phyloP scores from a whole-genome alignment of 2,797 vertebrate species.

The Streptopelia turtur region DNA sequence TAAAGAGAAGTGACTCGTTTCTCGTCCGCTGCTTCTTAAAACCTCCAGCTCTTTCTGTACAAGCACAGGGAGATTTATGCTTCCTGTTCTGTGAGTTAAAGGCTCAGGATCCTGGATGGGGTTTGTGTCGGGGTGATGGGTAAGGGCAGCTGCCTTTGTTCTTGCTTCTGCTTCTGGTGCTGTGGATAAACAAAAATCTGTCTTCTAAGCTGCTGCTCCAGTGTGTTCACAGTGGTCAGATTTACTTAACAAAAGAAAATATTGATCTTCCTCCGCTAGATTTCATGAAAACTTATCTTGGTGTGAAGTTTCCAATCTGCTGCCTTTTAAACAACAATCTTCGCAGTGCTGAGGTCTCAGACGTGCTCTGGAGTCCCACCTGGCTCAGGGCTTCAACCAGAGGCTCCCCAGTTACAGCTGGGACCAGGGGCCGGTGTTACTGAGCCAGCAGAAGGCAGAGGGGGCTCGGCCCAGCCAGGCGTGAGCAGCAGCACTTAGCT shows the following conservation, averaged over 20 bases:
- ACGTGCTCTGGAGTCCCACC: accelerated
- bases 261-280: not conserved
- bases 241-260: conserved; percentile 36
- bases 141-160: conserved; percentile 14
- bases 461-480: not conserved
- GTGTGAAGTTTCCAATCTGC: not conserved
- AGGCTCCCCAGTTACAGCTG: not conserved
- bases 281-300: not conserved
- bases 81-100: not conserved
- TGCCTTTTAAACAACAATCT: not conserved
- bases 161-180: not conserved
- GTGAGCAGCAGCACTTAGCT: not conserved
- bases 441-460: not conserved
- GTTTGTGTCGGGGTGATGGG: not conserved
- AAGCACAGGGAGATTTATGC: not conserved
- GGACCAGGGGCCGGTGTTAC: not conserved
- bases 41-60: not conserved
- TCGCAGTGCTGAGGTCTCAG: not conserved
- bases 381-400: not conserved
- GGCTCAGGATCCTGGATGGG: not conserved
- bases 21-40: not conserved
- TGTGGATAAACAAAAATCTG: not conserved
- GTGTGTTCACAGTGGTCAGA: not conserved
- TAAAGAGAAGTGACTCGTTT: not conserved
- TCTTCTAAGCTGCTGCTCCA: not conserved